Evolutionary conservation across 2,888 invertebrate species (phyloP), one percentile per base, ranked within the genome.

Genomic region (Cryptocephalus primarius): DNA sequence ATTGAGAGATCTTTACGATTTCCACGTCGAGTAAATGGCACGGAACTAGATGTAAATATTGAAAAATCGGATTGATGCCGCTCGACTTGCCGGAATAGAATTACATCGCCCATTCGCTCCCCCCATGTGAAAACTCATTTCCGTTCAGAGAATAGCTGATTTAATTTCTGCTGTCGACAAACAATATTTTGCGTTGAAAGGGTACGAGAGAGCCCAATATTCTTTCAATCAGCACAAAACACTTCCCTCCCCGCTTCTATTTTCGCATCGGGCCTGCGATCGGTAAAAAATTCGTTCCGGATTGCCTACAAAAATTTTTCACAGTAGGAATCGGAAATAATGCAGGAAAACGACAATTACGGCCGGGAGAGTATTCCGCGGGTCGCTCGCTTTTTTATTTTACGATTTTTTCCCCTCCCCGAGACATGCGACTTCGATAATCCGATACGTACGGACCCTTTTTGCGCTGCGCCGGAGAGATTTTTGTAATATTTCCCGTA

Each of bases 121-220:
- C n/a, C 58, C 51, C 52, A 57, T 56, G 57, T 55, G 56, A 57
- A 59, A 66, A 61, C 60, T 61, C 61, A 69, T 69, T 68, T 69
- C 69, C 69, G 65, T 46, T 22, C 56, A 57, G 60, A 64, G 63
- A 64, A 61, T 63, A 62, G 67, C 67, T 63, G 66, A 68, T 68
- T 68, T 68, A 67, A 68, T 69, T 68, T 64, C 63, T 57, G 61
- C 59, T 62, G 61, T 64, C 65, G 62, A 61, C 64, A 64, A 66
- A 67, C 67, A 67, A 67, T 65, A 67, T 60, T 59, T 44, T 14
- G 39, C 34, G 48, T 45, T 52, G 55, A 59, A 57, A 53, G 57
- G 57, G 57, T 55, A 52, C 12, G 34, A 14, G 34, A 12, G 43
- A 43, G 45, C 48, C 58, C 63, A 67, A 67, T 65, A 64, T 66